Evolutionary conservation across 2,113 vertebrate species (phyloP), one percentile per base, ranked within the genome.

Genomic region (Lonchura striata): DNA sequence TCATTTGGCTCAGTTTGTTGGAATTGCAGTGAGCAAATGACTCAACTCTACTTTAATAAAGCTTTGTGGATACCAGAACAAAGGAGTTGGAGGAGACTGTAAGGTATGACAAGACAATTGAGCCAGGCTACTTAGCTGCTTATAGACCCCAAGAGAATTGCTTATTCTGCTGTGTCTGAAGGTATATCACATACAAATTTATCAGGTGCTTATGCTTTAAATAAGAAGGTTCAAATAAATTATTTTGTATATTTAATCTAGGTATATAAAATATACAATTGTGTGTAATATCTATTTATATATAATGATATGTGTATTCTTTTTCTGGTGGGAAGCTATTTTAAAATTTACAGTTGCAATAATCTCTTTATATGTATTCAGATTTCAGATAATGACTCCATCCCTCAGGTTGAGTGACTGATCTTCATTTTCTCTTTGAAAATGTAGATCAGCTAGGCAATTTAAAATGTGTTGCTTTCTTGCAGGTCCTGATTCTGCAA

Each of bases 1-100:
- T 95, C 91, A 81, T 96, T 96, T 87, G 82, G 82, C 79, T 96
- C 95, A 59, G 41, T 96, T 94, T 94, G 94, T 80, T 88, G 96
- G 83, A 96, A 96, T 88, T 94, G 80, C 86, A 56, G 57, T 14
- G 77, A 88, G 78, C 72, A 88, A 92, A 94, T 90, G 82, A 86
- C 94, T 92, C 88, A 94, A 91, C 75, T 92, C 88, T 69, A 83
- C 90, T 95, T 92, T 91, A 85, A 90, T 82, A 83, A 94, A 96
- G 91, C 79, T 63, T 94, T 80, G 95, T 88, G 78, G 84, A 28
- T 77, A 61, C 69, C 65, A 75, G 92, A 86, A 94, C 76, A 95
- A 91, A 92, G 91, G 93, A 78, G 50, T 33, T 87, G 79, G 79
- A 82, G 44, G 83, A 74, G 78, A 54, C 64, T 46, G 23, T 78